Evolutionary conservation across 2,113 vertebrate genomes (phyloP).

Genomic region (Bubalus kerabau): DNA sequence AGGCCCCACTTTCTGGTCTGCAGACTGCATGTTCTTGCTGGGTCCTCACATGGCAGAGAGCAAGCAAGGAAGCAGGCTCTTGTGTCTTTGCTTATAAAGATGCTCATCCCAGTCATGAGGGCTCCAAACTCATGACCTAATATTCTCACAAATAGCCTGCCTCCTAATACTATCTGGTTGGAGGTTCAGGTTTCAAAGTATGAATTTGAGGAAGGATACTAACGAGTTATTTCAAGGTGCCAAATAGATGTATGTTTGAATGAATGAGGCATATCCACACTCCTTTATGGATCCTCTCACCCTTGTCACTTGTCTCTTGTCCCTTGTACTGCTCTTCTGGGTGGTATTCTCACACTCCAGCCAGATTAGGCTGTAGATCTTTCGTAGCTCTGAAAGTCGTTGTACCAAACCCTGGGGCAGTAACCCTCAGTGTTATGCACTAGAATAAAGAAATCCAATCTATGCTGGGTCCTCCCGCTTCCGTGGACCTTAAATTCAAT

Average conservation of each 20-base stretch:
- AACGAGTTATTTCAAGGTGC: neutral
- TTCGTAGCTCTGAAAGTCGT: neutral
- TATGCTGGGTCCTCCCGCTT: neutral
- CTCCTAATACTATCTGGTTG: neutral
- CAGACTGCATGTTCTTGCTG: neutral
- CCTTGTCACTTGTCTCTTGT: neutral
- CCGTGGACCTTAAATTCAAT: neutral
- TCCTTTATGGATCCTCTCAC: neutral
- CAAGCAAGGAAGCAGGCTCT: neutral
- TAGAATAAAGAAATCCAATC: neutral
- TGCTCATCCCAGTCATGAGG: neutral
- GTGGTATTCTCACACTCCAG: neutral
- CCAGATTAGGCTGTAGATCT: neutral
- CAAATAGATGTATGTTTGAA: neutral
- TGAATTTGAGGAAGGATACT: neutral
- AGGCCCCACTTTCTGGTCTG: neutral
- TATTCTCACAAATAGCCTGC: neutral
- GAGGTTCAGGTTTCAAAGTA: neutral
- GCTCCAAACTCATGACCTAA: neutral
- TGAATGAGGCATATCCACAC: accelerated
- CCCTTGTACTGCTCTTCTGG: neutral
- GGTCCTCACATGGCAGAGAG: neutral
- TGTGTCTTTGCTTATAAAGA: neutral
- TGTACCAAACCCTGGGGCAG: no score
- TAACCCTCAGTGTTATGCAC: no score